These are phyloP conservation scores for Acleris sparsana DNA, from an alignment of 2,888 invertebrate genomes.

Conservation along the genomic window DNA sequence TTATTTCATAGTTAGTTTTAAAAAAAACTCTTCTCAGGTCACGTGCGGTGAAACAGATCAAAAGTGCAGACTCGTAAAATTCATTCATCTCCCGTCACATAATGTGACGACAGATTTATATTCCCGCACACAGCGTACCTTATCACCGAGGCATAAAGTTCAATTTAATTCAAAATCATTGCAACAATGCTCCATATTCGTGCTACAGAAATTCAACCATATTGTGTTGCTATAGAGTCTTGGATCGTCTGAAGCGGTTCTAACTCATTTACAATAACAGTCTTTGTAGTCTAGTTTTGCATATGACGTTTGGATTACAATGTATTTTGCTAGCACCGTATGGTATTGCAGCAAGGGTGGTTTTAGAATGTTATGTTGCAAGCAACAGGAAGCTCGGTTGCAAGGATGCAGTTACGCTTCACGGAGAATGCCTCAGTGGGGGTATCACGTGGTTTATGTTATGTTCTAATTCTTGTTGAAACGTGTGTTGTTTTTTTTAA, in stretches of 20 bases:
- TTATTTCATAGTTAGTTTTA: too few species aligned
- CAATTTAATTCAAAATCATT: conserved; percentile 11
- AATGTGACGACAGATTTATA: conserved; percentile 18
- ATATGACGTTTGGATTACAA: conserved; percentile 6
- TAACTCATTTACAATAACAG: conserved; percentile 22
- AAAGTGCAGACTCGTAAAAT: conserved; percentile 7
- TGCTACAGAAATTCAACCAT: neutral
- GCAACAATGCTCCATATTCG: neutral
- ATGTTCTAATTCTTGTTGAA: conserved; percentile 1
- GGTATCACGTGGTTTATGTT: neutral
- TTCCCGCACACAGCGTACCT: conserved; percentile 5
- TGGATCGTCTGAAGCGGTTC: neutral
- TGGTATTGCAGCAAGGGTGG: neutral
- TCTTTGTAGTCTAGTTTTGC: conserved; percentile 18
- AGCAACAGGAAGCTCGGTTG: conserved; percentile 2
- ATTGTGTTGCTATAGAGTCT: neutral
- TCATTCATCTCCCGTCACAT: conserved; percentile 29
- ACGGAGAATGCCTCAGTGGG: neutral
- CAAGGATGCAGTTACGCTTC: neutral
- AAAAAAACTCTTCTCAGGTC: neutral
- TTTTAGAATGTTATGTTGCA: neutral
- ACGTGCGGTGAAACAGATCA: conserved; percentile 10
- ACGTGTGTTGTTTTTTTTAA: neutral
- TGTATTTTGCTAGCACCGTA: conserved; percentile 6
- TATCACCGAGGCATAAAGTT: conserved; percentile 15